Evolutionary conservation across 2,113 vertebrate species (phyloP).

Genomic region (Grallaria varia): DNA sequence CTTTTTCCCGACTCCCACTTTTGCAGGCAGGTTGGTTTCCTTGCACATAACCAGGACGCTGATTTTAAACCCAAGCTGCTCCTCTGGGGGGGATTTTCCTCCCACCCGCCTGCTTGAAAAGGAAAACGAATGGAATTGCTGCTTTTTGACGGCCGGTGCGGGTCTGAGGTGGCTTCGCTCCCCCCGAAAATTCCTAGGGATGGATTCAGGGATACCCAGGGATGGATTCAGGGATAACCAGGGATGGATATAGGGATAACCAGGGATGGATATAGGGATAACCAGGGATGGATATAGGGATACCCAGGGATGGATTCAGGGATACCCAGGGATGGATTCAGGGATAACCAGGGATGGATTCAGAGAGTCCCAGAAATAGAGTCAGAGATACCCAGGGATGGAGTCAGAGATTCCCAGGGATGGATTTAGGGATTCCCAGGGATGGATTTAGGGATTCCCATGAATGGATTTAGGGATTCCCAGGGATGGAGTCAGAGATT

Average conservation of each 20-base stretch:
- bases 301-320: not conserved
- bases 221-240: not conserved
- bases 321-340: not conserved
- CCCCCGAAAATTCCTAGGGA: not conserved
- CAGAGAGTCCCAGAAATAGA: no score
- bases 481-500: no score
- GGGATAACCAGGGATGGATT: not conserved
- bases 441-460: not conserved
- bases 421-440: no score
- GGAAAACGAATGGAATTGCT: not conserved
- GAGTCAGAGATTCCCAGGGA: not conserved
- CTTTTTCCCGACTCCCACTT: fast-evolving
- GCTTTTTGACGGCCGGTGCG: not conserved
- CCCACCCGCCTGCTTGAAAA: not conserved
- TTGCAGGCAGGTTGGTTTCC: not conserved
- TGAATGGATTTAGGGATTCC: not conserved
- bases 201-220: not conserved
- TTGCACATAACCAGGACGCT: not conserved
- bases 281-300: no score
- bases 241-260: not conserved
- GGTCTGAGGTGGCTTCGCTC: fast-evolving
- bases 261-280: not conserved
- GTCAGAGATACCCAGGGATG: not conserved
- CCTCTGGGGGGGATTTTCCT: not conserved
- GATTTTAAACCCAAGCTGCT: not conserved